Conservation (phyloP, 2,113 vertebrate species). For the Polypterus bichir region DNA sequence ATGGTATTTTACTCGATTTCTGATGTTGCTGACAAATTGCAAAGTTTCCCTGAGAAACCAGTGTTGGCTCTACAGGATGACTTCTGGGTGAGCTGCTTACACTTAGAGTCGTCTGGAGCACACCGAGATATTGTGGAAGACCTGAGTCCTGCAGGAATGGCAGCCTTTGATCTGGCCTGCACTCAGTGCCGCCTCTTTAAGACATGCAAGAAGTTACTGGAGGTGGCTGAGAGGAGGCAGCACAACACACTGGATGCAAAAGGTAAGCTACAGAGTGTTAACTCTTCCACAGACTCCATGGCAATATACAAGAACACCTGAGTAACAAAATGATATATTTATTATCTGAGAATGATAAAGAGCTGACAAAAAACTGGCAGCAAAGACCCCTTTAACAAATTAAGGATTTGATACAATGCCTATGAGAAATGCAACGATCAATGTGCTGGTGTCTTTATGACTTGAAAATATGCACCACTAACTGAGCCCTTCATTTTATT, state of each 20-base stretch:
- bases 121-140: slow-evolving; percentile 61
- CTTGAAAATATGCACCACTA: too few relatives aligned
- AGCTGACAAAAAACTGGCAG: too few relatives aligned
- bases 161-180: slow-evolving; percentile 86
- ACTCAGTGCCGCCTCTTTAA: slow-evolving; percentile 89
- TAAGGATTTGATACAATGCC: too few relatives aligned
- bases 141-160: slow-evolving; percentile 79
- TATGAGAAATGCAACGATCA: too few relatives aligned
- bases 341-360: too few relatives aligned
- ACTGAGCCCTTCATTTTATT: too few relatives aligned
- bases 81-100: slow-evolving; percentile 62
- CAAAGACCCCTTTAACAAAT: too few relatives aligned
- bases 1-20: slow-evolving; percentile 95
- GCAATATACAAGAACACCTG: too few relatives aligned
- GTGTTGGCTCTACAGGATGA: slow-evolving; percentile 69
- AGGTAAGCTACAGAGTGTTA: slow-evolving; percentile 35
- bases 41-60: slow-evolving; percentile 59
- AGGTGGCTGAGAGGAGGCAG: slow-evolving; percentile 76
- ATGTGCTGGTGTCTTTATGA: too few relatives aligned
- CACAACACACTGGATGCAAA: slow-evolving; percentile 55
- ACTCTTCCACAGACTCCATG: too few relatives aligned
- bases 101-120: slow-evolving; percentile 45
- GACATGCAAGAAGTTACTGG: slow-evolving; percentile 84
- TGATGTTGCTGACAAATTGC: slow-evolving; percentile 82
- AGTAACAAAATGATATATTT: too few relatives aligned